Conservation (phyloP, 2,888 invertebrate species). For the Hirtodrosophila alboralis region DNA sequence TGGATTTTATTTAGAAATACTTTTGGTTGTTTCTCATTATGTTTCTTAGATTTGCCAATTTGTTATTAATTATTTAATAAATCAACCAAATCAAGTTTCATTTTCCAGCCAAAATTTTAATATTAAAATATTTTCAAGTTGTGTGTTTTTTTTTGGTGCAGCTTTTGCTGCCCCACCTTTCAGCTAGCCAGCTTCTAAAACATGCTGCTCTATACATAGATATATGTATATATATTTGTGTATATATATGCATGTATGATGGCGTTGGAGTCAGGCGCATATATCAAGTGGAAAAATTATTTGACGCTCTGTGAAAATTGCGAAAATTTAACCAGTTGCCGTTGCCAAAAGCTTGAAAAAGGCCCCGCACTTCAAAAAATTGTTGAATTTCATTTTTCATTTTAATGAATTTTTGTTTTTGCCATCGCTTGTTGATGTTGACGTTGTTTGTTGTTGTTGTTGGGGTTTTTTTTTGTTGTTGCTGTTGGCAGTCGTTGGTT, state of each 20-base stretch:
- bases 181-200: conserved; percentile 9
- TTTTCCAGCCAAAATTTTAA: conserved; percentile 25
- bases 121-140: conserved; percentile 19
- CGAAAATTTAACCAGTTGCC: conserved; percentile 51
- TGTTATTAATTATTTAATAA: background rate
- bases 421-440: conserved; percentile 36
- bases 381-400: conserved; percentile 79
- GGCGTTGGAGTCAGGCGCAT: conserved; percentile 40
- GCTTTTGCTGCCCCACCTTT: background rate
- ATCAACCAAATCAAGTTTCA: no score
- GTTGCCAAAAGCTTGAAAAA: conserved; percentile 18
- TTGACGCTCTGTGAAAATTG: conserved; percentile 63
- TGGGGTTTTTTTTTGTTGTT: conserved; percentile 23
- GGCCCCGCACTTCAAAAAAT: conserved; percentile 65
- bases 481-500: conserved; percentile 47
- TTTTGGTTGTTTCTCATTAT: no score
- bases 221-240: conserved; percentile 18
- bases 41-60: no score
- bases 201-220: background rate
- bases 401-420: conserved; percentile 77
- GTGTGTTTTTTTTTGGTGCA: conserved; percentile 12
- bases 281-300: conserved; percentile 63
- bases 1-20: no score
- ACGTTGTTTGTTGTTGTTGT: conserved; percentile 27
- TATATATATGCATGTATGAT: conserved; percentile 7